Evolutionary conservation across 64 coral and sea anemone genomes (phyloP), one percentile per base, ranked within the genome.

Genomic region (Platygyra sinensis): DNA sequence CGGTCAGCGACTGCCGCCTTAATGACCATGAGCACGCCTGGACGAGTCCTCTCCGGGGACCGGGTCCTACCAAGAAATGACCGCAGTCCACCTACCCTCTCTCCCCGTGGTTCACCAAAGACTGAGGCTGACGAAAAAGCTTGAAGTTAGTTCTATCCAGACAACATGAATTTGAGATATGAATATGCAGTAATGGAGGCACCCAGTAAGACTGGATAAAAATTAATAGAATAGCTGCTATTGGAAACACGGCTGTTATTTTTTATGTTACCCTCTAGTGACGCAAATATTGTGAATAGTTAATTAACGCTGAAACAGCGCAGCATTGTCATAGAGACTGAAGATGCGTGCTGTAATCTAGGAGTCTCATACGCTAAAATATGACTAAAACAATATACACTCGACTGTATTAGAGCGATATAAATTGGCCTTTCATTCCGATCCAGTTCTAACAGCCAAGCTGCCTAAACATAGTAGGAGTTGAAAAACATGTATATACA

Each of bases 11-110:
- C 91, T 46, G 92, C 83, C 33, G 95, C 95, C 28, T 72, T 97
- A 8, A 93, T 97, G 55, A 94, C 95, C n/a, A 97, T 97, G 95
- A 97, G 95, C 46, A 89, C 92, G 51, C 50, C 87, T 51, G 81
- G 81, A 39, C 18, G 81, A 67, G 29, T 83, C 10, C 46, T 88
- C 19, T 46, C 72, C 5, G 92, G 59, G 55, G 88, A 78, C 27
- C 87, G 86, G 24, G 62, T 88, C 17, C 67, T 82, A 59, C 29
- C 55, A 32, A 64, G 78, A 29, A 94, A 36, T 52, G 63, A 85
- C 3, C 81, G 81, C 10, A 83, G 72, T 52, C 83, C 87, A 28
- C 79, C 92, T 2, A 15, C 32, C 4, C 62, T 28, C 7, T 85
- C 81, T 50, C 81, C 80, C 30, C 59, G 30, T 29, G 60, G 59